Conservation (phyloP, 2,888 invertebrate genomes). For the Trissonchulus sp. region DNA sequence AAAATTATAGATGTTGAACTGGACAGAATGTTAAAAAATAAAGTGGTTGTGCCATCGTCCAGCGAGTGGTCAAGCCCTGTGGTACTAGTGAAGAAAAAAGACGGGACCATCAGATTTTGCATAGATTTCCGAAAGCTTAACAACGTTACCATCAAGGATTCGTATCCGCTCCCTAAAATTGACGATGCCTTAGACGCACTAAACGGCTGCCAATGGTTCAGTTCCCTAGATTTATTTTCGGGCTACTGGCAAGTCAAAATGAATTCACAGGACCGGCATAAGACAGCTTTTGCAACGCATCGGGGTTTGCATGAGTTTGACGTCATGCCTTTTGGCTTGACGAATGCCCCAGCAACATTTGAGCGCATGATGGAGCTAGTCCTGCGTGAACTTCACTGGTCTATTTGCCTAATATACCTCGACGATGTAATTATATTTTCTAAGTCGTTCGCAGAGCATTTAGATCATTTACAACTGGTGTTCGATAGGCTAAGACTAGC, state of each 20-base stretch:
- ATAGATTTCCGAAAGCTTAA: constrained; percentile 40
- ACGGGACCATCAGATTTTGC: constrained; percentile 38
- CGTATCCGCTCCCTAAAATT: constrained; percentile 31
- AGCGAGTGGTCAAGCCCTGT: constrained; percentile 49
- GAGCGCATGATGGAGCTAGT: neutral
- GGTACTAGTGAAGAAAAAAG: constrained; percentile 48
- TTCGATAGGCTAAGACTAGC: neutral
- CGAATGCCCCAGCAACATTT: neutral
- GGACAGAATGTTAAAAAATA: neutral
- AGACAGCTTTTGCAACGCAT: constrained; percentile 8
- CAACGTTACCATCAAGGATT: constrained; percentile 33
- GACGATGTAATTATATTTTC: neutral
- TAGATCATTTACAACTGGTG: neutral
- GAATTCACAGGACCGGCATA: neutral
- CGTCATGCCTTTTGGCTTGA: neutral
- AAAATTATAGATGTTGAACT: neutral
- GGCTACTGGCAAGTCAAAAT: neutral
- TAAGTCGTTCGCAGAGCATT: neutral
- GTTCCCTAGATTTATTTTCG: neutral
- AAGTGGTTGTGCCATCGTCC: constrained; percentile 38
- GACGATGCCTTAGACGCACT: neutral
- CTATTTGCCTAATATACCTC: neutral
- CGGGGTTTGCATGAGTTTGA: neutral
- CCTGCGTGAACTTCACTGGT: neutral
- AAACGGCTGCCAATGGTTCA: neutral